Conservation (phyloP, 2,888 invertebrate species). For the Parasteatoda lunata region DNA sequence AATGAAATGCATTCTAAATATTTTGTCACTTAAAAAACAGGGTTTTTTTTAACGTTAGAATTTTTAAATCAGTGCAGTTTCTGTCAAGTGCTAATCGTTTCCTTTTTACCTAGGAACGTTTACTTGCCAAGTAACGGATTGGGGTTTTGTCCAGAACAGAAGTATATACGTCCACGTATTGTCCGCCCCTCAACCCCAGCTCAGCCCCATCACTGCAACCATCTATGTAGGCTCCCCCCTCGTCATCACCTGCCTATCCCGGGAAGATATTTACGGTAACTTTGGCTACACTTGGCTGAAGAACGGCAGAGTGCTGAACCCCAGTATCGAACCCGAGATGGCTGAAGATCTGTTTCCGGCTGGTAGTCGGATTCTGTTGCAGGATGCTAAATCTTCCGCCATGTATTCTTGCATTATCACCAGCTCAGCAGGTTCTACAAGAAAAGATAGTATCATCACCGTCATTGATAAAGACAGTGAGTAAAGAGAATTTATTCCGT, state of each 20-base stretch:
- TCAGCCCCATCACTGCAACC: conserved; percentile 66
- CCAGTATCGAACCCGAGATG: conserved; percentile 78
- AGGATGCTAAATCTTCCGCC: conserved; percentile 75
- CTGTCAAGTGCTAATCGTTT: not conserved
- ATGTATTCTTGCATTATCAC: conserved; percentile 70
- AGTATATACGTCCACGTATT: conserved; percentile 79
- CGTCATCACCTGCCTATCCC: conserved; percentile 67
- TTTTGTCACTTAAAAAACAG: too few relatives aligned
- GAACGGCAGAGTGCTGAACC: conserved; percentile 81
- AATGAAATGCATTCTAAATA: too few relatives aligned
- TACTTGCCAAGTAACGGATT: conserved; percentile 85
- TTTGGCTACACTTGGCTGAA: conserved; percentile 90
- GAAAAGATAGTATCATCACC: conserved; percentile 68
- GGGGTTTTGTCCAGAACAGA: conserved; percentile 82
- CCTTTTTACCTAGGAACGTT: conserved; percentile 76
- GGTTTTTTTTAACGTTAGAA: too few relatives aligned
- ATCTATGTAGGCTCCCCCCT: conserved; percentile 51
- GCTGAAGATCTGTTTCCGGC: conserved; percentile 90
- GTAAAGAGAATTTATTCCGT: not conserved
- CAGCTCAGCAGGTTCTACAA: conserved; percentile 63
- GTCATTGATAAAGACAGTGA: conserved; percentile 68
- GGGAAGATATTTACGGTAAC: conserved; percentile 63
- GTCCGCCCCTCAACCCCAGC: conserved; percentile 77
- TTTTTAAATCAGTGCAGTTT: too few relatives aligned
- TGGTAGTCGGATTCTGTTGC: conserved; percentile 86